phyloP scores from a whole-genome alignment of 2,797 vertebrate species.

The Xenops minutus region DNA sequence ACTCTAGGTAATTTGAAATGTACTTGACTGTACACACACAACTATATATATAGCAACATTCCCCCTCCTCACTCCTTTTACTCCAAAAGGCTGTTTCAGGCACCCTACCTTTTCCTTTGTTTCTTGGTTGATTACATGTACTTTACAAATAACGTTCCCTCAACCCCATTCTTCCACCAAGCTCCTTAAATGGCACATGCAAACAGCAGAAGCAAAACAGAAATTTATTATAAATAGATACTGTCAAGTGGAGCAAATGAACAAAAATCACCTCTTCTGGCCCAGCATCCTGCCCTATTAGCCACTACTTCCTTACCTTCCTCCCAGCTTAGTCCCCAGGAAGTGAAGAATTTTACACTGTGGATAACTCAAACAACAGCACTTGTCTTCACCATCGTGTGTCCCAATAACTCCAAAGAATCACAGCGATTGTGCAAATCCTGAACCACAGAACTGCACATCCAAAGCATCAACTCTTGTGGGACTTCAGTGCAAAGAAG shows the following conservation, averaged over 20 bases:
- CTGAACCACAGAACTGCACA: not conserved
- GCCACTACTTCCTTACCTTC: not conserved
- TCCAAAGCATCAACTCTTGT: not conserved
- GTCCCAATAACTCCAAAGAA: not conserved
- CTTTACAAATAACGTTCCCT: not conserved
- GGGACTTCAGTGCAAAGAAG: not conserved
- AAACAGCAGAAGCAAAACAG: not conserved
- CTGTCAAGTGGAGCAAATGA: not conserved
- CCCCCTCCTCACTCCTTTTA: not conserved
- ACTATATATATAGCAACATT: not conserved
- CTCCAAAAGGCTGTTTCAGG: not conserved
- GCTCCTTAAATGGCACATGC: not conserved
- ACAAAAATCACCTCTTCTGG: not conserved
- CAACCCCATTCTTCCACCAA: not conserved
- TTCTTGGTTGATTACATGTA: not conserved
- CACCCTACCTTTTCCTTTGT: not conserved
- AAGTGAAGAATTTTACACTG: not conserved
- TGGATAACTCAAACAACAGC: not conserved
- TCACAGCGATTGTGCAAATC: fast-evolving
- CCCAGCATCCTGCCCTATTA: not conserved
- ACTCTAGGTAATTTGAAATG: not conserved
- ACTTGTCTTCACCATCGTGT: not conserved
- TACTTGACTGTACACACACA: not conserved
- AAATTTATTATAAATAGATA: not conserved
- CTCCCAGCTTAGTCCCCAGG: not conserved